These are phyloP conservation scores for Clarias fuscus DNA, from an alignment of 2,797 vertebrate genomes.

Conservation along the genomic window DNA sequence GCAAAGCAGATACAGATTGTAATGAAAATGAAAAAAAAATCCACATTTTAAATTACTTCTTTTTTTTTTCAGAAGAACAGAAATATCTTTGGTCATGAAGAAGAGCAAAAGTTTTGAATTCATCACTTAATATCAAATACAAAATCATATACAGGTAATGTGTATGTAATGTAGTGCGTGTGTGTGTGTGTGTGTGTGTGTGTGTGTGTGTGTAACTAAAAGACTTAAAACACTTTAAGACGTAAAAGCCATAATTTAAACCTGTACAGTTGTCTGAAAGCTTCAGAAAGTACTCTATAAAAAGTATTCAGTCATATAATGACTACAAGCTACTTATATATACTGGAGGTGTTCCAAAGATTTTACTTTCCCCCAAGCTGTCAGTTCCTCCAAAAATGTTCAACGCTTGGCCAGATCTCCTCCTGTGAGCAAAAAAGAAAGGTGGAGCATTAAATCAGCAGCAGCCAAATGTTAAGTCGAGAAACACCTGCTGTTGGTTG, in stretches of 20 bases:
- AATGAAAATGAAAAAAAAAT: conserved; percentile 2
- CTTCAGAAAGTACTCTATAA: conserved; percentile 60
- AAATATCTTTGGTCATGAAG: conserved; percentile 46
- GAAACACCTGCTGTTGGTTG: conserved; percentile 38
- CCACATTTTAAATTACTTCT: not conserved
- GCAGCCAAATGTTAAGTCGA: not conserved
- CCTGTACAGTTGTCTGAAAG: conserved; percentile 64
- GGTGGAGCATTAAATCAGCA: conserved; percentile 36
- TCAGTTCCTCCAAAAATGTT: conserved; percentile 47
- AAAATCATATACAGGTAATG: not conserved
- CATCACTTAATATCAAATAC: not conserved
- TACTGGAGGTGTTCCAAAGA: conserved; percentile 45
- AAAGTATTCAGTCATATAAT: conserved; percentile 70
- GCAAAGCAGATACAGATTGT: not conserved
- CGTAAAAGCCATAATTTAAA: conserved; percentile 61
- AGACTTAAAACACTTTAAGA: conserved; percentile 31
- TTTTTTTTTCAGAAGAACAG: not conserved
- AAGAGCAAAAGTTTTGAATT: not conserved
- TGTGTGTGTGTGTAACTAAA: not conserved
- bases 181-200: not conserved
- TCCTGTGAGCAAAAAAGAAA: conserved; percentile 62
- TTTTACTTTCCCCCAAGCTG: conserved; percentile 20
- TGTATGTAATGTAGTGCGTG: not conserved
- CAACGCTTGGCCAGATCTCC: conserved; percentile 77
- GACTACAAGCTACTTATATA: conserved; percentile 64